Evolutionary conservation across 37 sponge, comb jelly and placozoan genomes (phyloP).

Genomic region (Oopsacas minuta): DNA sequence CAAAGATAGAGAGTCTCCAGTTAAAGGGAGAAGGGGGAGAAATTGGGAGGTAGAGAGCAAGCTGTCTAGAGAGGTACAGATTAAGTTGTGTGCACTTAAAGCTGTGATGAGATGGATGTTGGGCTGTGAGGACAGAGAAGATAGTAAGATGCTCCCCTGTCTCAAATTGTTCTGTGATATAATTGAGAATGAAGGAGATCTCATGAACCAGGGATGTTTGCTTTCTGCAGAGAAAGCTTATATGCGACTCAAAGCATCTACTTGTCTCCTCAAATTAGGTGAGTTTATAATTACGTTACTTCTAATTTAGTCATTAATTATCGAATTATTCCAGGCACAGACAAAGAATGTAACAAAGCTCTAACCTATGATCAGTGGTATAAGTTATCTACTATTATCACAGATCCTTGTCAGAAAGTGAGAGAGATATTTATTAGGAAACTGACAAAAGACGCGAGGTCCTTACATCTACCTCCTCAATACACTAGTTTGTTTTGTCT

Average conservation of each 20-base stretch:
- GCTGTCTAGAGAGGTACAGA: neutral
- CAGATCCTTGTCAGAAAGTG: conserved; percentile 6
- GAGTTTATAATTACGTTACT: neutral
- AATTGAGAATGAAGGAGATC: neutral
- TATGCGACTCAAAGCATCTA: neutral
- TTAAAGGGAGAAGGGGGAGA: neutral
- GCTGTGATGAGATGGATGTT: neutral
- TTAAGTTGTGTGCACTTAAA: neutral
- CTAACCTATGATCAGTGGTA: conserved; percentile 12
- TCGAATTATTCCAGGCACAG: neutral
- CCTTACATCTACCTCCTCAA: neutral
- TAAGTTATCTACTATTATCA: neutral
- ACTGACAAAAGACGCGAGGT: neutral
- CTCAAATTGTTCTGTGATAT: neutral
- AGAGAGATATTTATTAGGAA: neutral
- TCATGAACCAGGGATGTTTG: conserved; percentile 6
- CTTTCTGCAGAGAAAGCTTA: conserved; percentile 4
- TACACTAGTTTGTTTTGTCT: conserved; percentile 14
- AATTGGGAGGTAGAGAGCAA: neutral
- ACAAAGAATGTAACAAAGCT: neutral
- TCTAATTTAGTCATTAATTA: neutral
- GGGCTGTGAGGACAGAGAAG: neutral
- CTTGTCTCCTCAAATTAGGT: conserved; percentile 17
- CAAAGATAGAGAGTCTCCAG: neutral
- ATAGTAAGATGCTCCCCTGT: neutral